Conservation (phyloP, 2,113 vertebrate genomes). For the Thunnus thynnus region DNA sequence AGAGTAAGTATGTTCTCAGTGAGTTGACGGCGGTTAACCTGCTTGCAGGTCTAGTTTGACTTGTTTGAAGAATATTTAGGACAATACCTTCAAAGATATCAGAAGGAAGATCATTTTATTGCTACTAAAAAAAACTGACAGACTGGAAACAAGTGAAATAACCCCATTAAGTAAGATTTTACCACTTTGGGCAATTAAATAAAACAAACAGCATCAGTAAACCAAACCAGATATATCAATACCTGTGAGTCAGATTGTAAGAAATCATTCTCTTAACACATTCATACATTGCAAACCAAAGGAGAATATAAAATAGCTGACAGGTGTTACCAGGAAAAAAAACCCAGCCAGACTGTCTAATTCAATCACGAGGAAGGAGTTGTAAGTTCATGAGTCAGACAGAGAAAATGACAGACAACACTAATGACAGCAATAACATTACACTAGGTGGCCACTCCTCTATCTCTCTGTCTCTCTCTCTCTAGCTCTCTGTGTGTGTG, state of each 20-base stretch:
- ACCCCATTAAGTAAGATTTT: neutral
- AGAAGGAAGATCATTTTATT: no score
- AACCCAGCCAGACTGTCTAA: constrained; percentile 7
- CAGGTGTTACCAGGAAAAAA: constrained; percentile 18
- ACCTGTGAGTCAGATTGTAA: neutral
- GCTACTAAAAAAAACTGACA: no score
- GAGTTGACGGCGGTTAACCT: no score
- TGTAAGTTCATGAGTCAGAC: constrained; percentile 29
- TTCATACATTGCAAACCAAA: neutral
- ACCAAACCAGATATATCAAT: neutral
- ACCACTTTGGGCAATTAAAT: no score
- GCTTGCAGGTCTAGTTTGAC: no score
- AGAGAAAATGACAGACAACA: constrained; percentile 25
- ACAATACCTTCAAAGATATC: no score
- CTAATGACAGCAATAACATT: constrained; percentile 17
- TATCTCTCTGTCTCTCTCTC: neutral
- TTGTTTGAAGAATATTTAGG: no score
- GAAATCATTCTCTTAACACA: constrained; percentile 16
- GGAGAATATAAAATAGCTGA: constrained; percentile 19
- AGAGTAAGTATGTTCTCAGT: no score
- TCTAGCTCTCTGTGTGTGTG: constrained; percentile 33
- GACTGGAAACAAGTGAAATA: no score
- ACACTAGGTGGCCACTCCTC: constrained; percentile 22
- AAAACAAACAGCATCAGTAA: neutral
- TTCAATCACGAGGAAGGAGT: constrained; percentile 31